Percentiles rank a stretch among this genome's conserved stretches.
Conservation (phyloP, 2,113 vertebrate genomes). For the Capra hircus region DNA sequence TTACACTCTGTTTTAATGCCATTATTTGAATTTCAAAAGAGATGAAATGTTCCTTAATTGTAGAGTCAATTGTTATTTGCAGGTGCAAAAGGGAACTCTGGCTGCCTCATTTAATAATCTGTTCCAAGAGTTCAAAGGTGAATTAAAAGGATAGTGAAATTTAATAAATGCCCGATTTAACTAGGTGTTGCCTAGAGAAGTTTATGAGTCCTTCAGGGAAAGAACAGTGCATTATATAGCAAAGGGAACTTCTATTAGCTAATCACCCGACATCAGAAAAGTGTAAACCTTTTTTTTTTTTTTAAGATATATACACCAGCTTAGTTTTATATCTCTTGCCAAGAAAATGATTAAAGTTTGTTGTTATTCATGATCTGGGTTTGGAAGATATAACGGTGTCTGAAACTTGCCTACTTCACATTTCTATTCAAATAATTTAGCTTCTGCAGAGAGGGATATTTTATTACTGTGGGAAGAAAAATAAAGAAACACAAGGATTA, state of each 20-base stretch:
- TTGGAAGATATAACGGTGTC: neutral
- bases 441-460: neutral
- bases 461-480: slow-evolving; percentile 51
- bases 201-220: slow-evolving; percentile 58
- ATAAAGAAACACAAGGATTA: slow-evolving; percentile 31
- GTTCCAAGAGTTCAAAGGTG: slow-evolving; percentile 38
- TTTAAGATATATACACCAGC: neutral
- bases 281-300: slow-evolving; percentile 21
- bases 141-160: slow-evolving; percentile 49
- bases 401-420: slow-evolving; percentile 4
- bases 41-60: slow-evolving; percentile 64
- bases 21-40: slow-evolving; percentile 67
- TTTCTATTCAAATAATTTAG: slow-evolving; percentile 29
- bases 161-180: slow-evolving; percentile 56
- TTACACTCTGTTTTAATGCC: slow-evolving; percentile 45
- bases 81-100: slow-evolving; percentile 59
- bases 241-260: slow-evolving; percentile 32
- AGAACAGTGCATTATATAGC: neutral
- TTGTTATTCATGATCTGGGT: slow-evolving; percentile 2
- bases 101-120: slow-evolving; percentile 27
- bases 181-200: slow-evolving; percentile 51
- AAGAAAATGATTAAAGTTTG: slow-evolving; percentile 55
- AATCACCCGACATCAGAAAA: neutral
- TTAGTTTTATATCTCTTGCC: slow-evolving; percentile 29
- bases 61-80: slow-evolving; percentile 59